Conservation (phyloP, 2,888 invertebrate species). For the Unio pictorum region DNA sequence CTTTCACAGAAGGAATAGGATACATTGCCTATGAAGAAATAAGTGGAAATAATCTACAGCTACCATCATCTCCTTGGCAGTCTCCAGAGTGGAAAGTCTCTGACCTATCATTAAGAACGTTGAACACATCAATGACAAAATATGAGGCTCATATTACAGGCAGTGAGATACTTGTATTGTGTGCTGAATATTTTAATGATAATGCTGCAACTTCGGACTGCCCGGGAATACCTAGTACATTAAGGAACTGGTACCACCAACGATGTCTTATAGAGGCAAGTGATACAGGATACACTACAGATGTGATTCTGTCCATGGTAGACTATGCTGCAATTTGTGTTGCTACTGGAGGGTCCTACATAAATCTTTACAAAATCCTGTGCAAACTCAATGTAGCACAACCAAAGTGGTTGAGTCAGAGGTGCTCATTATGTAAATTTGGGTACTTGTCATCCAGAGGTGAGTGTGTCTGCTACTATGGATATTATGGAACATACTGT, state of each 20-base stretch:
- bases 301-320: slow-evolving; percentile 36
- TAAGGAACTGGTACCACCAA: slow-evolving; percentile 38
- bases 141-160: slow-evolving; percentile 12
- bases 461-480: slow-evolving; percentile 44
- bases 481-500: slow-evolving; percentile 52
- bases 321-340: slow-evolving; percentile 35
- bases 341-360: slow-evolving; percentile 15
- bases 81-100: slow-evolving; percentile 49
- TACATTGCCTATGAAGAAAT: slow-evolving; percentile 39
- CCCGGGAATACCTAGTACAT: slow-evolving; percentile 15
- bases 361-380: slow-evolving; percentile 18
- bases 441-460: slow-evolving; percentile 23
- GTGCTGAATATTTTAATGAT: slow-evolving; percentile 38
- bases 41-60: slow-evolving; percentile 35
- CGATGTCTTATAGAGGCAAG: slow-evolving; percentile 34
- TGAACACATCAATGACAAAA: slow-evolving; percentile 12
- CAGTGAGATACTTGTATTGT: slow-evolving; percentile 17
- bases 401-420: slow-evolving; percentile 43
- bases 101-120: slow-evolving; percentile 28
- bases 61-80: slow-evolving; percentile 52
- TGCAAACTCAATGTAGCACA: slow-evolving; percentile 23
- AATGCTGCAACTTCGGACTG: slow-evolving; percentile 24
- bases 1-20: slow-evolving; percentile 6
- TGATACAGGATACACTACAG: slow-evolving; percentile 27
- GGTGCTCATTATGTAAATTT: slow-evolving; percentile 41